phyloP scores from a whole-genome alignment of 2,797 vertebrate species.

The Schizothorax lantsangensis region DNA sequence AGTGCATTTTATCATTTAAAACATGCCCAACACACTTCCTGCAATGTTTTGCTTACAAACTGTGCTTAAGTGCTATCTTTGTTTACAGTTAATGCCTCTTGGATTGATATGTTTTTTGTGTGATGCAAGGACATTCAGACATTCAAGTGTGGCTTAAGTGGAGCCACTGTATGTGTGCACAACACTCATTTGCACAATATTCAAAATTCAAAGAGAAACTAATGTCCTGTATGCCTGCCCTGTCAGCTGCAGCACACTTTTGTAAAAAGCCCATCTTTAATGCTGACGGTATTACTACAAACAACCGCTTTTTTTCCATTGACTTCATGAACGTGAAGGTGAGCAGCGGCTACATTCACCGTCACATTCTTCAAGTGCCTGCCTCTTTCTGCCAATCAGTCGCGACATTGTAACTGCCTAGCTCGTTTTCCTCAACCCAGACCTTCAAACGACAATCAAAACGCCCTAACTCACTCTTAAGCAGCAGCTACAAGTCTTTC shows the following conservation, averaged over 20 bases:
- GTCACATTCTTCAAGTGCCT: constrained; percentile 54
- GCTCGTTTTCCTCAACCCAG: neutral
- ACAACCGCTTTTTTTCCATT: neutral
- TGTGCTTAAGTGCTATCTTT: neutral
- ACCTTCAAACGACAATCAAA: constrained; percentile 31
- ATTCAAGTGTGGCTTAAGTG: neutral
- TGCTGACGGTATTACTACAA: neutral
- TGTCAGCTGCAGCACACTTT: neutral
- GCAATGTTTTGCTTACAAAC: constrained; percentile 3
- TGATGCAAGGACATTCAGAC: neutral
- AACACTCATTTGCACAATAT: constrained; percentile 28
- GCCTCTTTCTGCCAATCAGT: constrained; percentile 35
- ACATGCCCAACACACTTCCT: neutral
- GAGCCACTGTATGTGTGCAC: neutral
- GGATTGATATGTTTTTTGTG: neutral
- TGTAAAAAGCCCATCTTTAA: neutral
- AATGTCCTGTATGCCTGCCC: neutral
- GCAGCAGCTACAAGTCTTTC: constrained; percentile 33
- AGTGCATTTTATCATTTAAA: neutral
- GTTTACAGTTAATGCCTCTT: constrained; percentile 11
- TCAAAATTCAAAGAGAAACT: constrained; percentile 19
- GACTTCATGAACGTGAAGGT: constrained; percentile 16
- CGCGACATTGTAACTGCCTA: constrained; percentile 30
- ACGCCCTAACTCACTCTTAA: constrained; percentile 7
- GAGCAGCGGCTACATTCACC: constrained; percentile 24